These are phyloP conservation scores for Gadus chalcogrammus DNA, from an alignment of 2,113 vertebrate species.

Conservation along the genomic window DNA sequence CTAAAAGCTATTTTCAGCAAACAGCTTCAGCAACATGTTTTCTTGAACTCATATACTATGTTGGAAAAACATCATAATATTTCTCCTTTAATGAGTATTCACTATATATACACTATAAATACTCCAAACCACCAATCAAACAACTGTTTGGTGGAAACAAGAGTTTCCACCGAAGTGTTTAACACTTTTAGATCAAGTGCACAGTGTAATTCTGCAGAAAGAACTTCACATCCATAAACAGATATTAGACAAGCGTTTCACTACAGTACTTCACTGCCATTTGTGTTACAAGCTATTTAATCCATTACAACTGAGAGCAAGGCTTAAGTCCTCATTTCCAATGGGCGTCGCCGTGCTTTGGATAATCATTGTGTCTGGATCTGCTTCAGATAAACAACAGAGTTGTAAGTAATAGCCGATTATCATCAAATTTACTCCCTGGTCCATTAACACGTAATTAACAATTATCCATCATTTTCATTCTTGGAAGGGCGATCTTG, in stretches of 20 bases:
- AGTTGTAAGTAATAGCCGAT: constrained; percentile 17
- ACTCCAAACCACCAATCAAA: no score
- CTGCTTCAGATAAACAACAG: constrained; percentile 15
- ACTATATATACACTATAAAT: no score
- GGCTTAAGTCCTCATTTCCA: neutral
- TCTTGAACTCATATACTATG: no score
- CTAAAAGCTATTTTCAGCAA: no score
- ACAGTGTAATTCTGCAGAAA: no score
- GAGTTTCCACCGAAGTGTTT: no score
- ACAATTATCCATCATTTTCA: constrained; percentile 22
- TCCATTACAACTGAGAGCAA: neutral
- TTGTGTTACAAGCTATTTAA: neutral
- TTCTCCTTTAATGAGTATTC: no score
- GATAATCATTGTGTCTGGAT: constrained; percentile 4
- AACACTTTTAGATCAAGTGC: no score
- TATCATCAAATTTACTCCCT: constrained; percentile 12
- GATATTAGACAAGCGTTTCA: neutral
- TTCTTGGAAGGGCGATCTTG: constrained; percentile 9
- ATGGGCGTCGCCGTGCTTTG: constrained; percentile 2
- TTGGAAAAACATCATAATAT: no score
- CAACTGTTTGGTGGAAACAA: no score
- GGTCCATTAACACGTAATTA: constrained; percentile 21
- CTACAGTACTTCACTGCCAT: constrained; percentile 7
- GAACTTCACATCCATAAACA: no score
- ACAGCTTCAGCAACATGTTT: no score